A percentile compares a stretch with the other conserved stretches of the same genome.
These are phyloP conservation scores for Micropoecilia bifurca DNA, from an alignment of 2,797 vertebrate genomes.

Conservation along the genomic window DNA sequence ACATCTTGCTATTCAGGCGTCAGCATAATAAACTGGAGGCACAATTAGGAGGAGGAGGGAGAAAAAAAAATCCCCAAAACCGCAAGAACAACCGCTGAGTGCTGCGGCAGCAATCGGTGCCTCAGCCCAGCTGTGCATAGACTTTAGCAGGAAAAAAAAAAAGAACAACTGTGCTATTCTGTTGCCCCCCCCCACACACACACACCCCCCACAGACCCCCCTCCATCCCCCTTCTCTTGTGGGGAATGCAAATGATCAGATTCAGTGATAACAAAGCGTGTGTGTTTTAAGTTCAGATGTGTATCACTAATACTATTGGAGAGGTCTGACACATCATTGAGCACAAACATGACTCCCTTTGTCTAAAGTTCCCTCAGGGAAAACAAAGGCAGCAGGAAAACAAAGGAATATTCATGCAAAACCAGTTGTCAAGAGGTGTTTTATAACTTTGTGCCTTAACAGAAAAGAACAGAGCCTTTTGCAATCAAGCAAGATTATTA, in stretches of 20 bases:
- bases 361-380: slow-evolving; percentile 49
- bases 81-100: slow-evolving; percentile 61
- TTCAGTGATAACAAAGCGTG: slow-evolving; percentile 53
- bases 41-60: slow-evolving; percentile 52
- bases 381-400: slow-evolving; percentile 27
- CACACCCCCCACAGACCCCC: not conserved
- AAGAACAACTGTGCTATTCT: slow-evolving; percentile 66
- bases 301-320: slow-evolving; percentile 46
- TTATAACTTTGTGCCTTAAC: not conserved
- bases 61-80: slow-evolving; percentile 37
- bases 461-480: not conserved
- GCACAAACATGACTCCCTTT: slow-evolving; percentile 64
- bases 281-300: slow-evolving; percentile 66
- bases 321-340: slow-evolving; percentile 43
- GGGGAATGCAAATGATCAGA: slow-evolving; percentile 74
- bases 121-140: slow-evolving; percentile 67
- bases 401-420: slow-evolving; percentile 56
- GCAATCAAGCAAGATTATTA: slow-evolving; percentile 22
- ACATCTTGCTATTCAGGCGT: slow-evolving; percentile 80
- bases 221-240: not conserved
- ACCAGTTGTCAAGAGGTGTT: slow-evolving; percentile 50
- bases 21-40: slow-evolving; percentile 78
- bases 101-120: slow-evolving; percentile 46
- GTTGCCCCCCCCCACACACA: slow-evolving; percentile 13
- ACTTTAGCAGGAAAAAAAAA: slow-evolving; percentile 57